phyloP scores from a whole-genome alignment of 2,113 vertebrate genomes.

The Athene cunicularia region DNA sequence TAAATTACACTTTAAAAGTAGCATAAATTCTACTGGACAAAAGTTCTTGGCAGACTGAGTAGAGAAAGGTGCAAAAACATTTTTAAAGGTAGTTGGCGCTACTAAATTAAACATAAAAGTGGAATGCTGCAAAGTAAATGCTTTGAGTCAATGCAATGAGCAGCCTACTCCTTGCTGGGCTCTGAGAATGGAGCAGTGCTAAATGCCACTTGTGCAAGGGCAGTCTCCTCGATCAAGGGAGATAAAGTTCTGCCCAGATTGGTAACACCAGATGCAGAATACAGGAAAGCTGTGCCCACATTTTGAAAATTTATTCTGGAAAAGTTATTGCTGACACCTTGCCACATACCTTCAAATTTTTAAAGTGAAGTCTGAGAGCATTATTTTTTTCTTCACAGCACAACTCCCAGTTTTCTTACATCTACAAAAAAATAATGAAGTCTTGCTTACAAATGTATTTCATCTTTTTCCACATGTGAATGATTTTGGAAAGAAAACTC shows the following conservation, averaged over 20 bases:
- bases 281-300: neutral
- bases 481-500: slow-evolving; percentile 14
- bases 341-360: neutral
- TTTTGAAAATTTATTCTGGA: neutral
- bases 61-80: slow-evolving; percentile 13
- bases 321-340: neutral
- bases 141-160: slow-evolving; percentile 17
- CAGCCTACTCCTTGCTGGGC: neutral
- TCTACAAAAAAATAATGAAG: slow-evolving; percentile 20
- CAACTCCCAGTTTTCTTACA: neutral
- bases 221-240: neutral
- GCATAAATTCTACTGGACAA: slow-evolving; percentile 41
- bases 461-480: slow-evolving; percentile 23
- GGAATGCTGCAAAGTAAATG: neutral
- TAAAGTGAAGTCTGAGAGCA: neutral
- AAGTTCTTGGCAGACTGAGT: slow-evolving; percentile 29
- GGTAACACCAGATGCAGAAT: neutral
- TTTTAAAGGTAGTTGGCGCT: neutral
- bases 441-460: slow-evolving; percentile 48
- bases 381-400: neutral
- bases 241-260: neutral
- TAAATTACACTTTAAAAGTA: slow-evolving; percentile 46
- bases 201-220: neutral
- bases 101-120: slow-evolving; percentile 18
- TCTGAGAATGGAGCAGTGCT: neutral